Percentiles rank a stretch among this genome's conserved stretches.
phyloP scores from a whole-genome alignment of 2,113 vertebrate genomes.

The Leptodactylus fuscus region DNA sequence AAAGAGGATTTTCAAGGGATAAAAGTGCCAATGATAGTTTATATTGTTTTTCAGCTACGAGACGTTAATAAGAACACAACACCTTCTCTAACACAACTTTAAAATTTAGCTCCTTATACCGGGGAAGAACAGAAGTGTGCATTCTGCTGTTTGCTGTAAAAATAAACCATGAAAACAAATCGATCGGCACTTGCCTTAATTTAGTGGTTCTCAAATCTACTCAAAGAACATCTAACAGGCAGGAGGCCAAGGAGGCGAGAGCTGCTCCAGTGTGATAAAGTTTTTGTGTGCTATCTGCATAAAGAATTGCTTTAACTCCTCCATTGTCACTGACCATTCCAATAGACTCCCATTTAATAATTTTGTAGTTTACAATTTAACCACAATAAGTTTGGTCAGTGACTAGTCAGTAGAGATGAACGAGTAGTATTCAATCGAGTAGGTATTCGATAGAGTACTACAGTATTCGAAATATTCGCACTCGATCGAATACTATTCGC shows the following conservation, averaged over 20 bases:
- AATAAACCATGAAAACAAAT: constrained; percentile 38
- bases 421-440: no score
- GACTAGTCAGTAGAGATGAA: background rate
- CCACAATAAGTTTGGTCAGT: background rate
- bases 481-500: no score
- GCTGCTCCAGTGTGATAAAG: background rate
- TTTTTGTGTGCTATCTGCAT: background rate
- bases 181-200: constrained; percentile 22
- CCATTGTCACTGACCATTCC: background rate
- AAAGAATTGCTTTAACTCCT: background rate
- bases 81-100: background rate
- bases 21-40: background rate
- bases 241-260: background rate
- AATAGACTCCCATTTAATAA: background rate
- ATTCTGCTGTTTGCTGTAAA: constrained; percentile 15
- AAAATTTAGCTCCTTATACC: background rate
- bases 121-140: constrained; percentile 8
- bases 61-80: background rate
- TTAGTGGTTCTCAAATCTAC: constrained; percentile 3
- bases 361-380: background rate
- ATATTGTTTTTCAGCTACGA: background rate
- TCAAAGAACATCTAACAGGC: constrained; percentile 32
- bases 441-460: no score
- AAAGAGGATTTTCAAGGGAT: background rate
- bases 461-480: no score